These are phyloP conservation scores for Xiphorhynchus erythropygius DNA, from an alignment of 2,797 vertebrate species.

Conservation along the genomic window DNA sequence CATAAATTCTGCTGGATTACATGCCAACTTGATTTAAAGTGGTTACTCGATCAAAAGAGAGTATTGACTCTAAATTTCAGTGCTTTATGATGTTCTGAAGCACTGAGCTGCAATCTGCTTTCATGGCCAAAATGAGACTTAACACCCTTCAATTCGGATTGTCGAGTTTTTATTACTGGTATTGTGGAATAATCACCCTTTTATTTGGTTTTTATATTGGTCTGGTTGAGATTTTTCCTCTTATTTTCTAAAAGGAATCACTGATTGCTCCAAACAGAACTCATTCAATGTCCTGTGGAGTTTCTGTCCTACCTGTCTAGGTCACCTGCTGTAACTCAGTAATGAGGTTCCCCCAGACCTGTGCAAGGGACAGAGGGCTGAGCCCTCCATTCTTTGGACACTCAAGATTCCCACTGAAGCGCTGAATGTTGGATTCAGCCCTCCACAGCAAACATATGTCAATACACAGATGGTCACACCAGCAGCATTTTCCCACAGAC, in stretches of 20 bases:
- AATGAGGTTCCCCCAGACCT: not conserved
- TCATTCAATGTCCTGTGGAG: not conserved
- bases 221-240: not conserved
- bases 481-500: conserved; percentile 43
- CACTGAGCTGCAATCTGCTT: conserved; percentile 1
- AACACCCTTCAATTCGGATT: not conserved
- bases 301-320: not conserved
- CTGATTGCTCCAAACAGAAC: not conserved
- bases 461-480: conserved; percentile 42
- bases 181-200: not conserved
- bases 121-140: conserved; percentile 24
- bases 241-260: not conserved
- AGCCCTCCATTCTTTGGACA: not conserved
- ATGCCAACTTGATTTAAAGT: conserved; percentile 38
- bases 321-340: not conserved
- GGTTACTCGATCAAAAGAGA: conserved; percentile 41
- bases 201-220: not conserved
- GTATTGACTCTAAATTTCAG: conserved; percentile 43
- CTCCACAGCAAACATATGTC: conserved; percentile 37
- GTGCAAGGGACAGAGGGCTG: not conserved
- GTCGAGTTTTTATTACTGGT: not conserved
- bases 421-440: not conserved
- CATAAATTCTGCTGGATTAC: conserved; percentile 54
- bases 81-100: conserved; percentile 43
- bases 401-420: not conserved